Percentiles rank a stretch among this genome's conserved stretches.
These are phyloP conservation scores for Pelecanus crispus DNA, from an alignment of 2,113 vertebrate genomes.

Conservation along the genomic window DNA sequence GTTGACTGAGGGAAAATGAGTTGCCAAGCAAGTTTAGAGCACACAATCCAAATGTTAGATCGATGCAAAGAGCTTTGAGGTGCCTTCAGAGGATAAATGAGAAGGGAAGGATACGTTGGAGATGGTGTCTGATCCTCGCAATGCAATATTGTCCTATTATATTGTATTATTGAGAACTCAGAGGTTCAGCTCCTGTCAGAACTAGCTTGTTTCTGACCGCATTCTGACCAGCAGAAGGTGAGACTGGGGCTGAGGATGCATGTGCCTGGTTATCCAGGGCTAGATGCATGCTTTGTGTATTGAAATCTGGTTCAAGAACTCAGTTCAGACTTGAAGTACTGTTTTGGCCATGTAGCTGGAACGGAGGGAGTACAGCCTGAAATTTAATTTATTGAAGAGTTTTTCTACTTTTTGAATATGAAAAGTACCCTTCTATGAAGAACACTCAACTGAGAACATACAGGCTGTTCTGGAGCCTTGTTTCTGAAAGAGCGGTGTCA, in stretches of 20 bases:
- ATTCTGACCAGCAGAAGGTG: background rate
- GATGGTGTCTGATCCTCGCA: background rate
- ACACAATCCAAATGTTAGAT: fast-evolving
- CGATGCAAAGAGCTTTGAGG: fast-evolving
- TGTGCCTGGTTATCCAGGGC: background rate
- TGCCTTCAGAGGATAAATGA: background rate
- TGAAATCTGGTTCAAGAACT: background rate
- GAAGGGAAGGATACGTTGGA: background rate
- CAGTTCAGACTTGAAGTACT: background rate
- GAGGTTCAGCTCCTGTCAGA: background rate
- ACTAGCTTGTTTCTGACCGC: background rate
- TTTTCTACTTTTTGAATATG: background rate
- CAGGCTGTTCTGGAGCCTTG: background rate
- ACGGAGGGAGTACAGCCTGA: background rate
- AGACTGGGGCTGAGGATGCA: background rate
- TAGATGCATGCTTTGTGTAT: fast-evolving
- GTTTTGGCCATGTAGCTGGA: background rate
- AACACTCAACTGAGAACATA: background rate
- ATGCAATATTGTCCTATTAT: background rate
- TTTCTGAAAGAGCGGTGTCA: background rate
- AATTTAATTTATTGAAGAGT: background rate
- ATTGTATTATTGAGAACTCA: background rate
- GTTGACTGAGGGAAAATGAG: background rate
- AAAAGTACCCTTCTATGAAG: background rate
- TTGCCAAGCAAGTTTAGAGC: background rate